Evolutionary conservation across 2,888 invertebrate species (phyloP).

Genomic region (Empis stercorea): DNA sequence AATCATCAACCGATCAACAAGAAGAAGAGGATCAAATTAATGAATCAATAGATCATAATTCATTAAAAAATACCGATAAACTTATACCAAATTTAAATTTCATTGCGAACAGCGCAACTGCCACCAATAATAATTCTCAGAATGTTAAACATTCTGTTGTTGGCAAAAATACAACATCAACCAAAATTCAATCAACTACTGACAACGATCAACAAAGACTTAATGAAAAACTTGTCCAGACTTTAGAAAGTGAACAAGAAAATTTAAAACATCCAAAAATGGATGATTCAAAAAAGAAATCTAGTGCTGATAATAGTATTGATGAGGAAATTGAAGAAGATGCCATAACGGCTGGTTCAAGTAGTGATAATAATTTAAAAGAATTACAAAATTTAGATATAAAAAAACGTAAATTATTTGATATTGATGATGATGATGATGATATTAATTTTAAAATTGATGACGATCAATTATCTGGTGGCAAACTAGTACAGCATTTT

Average conservation of each 20-base stretch:
- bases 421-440: conserved; percentile 14
- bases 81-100: conserved; percentile 30
- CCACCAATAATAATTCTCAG: conserved; percentile 8
- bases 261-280: conserved; percentile 1
- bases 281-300: conserved; percentile 5
- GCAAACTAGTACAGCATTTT: conserved; percentile 32
- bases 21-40: conserved; percentile 2
- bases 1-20: conserved; percentile 13
- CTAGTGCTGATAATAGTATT: conserved; percentile 24
- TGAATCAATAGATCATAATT: conserved; percentile 16
- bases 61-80: conserved; percentile 8
- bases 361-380: background rate
- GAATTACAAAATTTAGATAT: conserved; percentile 3
- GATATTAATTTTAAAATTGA: conserved; percentile 28
- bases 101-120: conserved; percentile 16
- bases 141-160: conserved; percentile 16
- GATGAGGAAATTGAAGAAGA: conserved; percentile 31
- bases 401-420: conserved; percentile 13
- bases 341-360: conserved; percentile 4
- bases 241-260: background rate
- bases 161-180: conserved; percentile 13
- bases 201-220: conserved; percentile 8
- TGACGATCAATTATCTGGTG: conserved; percentile 30
- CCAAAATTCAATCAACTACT: background rate
- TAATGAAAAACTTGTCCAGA: background rate